Evolutionary conservation across 2,113 vertebrate genomes (phyloP).

Genomic region (Muscicapa adusta): DNA sequence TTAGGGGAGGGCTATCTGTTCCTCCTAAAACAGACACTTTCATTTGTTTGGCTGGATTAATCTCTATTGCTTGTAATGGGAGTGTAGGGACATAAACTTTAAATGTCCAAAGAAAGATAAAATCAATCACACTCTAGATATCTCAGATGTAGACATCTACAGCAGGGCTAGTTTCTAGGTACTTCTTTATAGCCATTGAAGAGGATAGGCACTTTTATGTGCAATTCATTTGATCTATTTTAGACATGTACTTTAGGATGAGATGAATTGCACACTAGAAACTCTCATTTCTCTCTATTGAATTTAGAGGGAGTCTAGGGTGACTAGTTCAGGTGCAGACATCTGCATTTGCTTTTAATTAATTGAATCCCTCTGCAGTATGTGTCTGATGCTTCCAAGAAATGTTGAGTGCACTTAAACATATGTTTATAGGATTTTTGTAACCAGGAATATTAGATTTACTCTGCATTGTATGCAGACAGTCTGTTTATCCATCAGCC

Average conservation of each 20-base stretch:
- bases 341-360: slow-evolving; percentile 53
- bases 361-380: not conserved
- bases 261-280: slow-evolving; percentile 52
- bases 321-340: slow-evolving; percentile 49
- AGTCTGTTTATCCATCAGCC: not conserved
- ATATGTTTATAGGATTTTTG: not conserved
- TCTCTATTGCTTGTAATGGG: not conserved
- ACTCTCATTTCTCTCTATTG: slow-evolving; percentile 43
- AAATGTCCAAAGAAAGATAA: slow-evolving; percentile 1
- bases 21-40: not conserved
- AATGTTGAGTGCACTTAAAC: not conserved
- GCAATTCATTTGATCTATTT: slow-evolving; percentile 65
- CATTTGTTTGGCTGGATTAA: not conserved
- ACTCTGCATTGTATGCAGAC: not conserved
- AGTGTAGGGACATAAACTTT: not conserved
- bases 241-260: slow-evolving; percentile 45
- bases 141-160: slow-evolving; percentile 17
- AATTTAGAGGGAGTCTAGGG: slow-evolving; percentile 44
- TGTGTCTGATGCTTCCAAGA: not conserved
- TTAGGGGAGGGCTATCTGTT: not conserved
- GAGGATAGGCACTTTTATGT: slow-evolving; percentile 51
- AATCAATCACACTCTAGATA: slow-evolving; percentile 34
- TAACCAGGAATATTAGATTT: not conserved
- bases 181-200: slow-evolving; percentile 30
- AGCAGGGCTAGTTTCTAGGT: slow-evolving; percentile 15